Base-by-base conservation (phyloP, 2,797 vertebrate genomes). In the Pangasius mekongensis region DNA sequence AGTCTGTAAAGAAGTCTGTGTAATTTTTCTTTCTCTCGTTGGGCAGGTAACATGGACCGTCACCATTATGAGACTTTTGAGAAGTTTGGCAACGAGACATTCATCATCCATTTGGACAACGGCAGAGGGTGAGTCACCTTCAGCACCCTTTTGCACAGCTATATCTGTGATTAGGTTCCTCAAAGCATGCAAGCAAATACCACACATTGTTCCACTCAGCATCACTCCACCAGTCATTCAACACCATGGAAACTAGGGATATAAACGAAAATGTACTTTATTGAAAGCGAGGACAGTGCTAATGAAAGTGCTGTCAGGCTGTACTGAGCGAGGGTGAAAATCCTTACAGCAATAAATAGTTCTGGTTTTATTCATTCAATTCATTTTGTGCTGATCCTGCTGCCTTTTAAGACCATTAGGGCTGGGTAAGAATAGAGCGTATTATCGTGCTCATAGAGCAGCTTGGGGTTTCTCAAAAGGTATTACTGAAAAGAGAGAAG, bases 1-100 rank as follows among this genome's bases (percentile, higher is more conserved):
- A 13, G 64, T 84, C 11, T 43, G 13, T n/a, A n/a, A 62, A 47
- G 36, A 69, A 69, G 47, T 71, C 73, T 39, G 71, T 4, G 56
- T 86, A 52, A 56, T 74, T 49, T 36, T 54, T 81, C 14, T 27
- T 39, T 56, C 10, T 83, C 33, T 89, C 43, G 85, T 39, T 66
- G 52, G 33, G 0, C 92, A 99, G 99, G 99, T 62, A 99, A 99
- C 92, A 99, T 99, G 99, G 98, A 99, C 92, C 97, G 99, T 14
- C 99, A 99, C 91, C 99, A 99, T 94, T 99, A 99, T 0, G 99
- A 99, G 93, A 99, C 99, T 0, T 99, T 99, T 87, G 98, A 99
- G 95, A 99, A 99, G 94, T 99, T 99, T 92, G 99, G 98, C 87
- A 99, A 99, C 0, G 96, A 99, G 89, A 98, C 99, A 0, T 99